phyloP scores from a whole-genome alignment of 2,113 vertebrate genomes.

The Hypomesus transpacificus region DNA sequence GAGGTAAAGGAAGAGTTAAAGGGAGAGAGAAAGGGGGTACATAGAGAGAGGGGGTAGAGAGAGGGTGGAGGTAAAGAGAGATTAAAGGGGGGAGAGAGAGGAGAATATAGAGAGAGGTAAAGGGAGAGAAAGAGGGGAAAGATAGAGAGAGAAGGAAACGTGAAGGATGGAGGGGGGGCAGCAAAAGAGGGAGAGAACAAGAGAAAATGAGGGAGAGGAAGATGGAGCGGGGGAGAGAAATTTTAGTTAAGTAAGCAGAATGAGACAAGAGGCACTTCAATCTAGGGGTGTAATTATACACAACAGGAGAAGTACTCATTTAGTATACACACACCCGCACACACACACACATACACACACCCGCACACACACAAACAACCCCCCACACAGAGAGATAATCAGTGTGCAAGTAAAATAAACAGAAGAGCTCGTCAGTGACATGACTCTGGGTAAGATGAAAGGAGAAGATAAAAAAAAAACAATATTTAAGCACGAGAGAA shows the following conservation, averaged over 20 bases:
- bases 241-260: constrained; percentile 44
- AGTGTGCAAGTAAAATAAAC: constrained; percentile 39
- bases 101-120: not conserved
- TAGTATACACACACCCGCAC: constrained; percentile 15
- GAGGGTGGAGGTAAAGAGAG: not conserved
- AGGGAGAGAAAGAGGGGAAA: not conserved
- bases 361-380: not conserved
- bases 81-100: constrained; percentile 7
- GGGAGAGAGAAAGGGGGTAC: not conserved
- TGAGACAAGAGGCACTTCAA: constrained; percentile 54
- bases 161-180: not conserved
- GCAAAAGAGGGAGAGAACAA: constrained; percentile 15
- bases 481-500: not conserved
- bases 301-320: constrained; percentile 40
- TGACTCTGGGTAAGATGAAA: constrained; percentile 20
- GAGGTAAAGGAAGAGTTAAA: not conserved
- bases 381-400: constrained; percentile 1
- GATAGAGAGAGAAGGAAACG: not conserved
- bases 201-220: not conserved
- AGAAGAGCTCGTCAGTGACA: constrained; percentile 21
- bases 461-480: constrained; percentile 18
- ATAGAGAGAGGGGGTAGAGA: not conserved
- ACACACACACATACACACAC: constrained; percentile 16
- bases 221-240: constrained; percentile 9
- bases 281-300: constrained; percentile 58